Conservation (phyloP, 2,797 vertebrate genomes). For the Cirrhinus molitorella region DNA sequence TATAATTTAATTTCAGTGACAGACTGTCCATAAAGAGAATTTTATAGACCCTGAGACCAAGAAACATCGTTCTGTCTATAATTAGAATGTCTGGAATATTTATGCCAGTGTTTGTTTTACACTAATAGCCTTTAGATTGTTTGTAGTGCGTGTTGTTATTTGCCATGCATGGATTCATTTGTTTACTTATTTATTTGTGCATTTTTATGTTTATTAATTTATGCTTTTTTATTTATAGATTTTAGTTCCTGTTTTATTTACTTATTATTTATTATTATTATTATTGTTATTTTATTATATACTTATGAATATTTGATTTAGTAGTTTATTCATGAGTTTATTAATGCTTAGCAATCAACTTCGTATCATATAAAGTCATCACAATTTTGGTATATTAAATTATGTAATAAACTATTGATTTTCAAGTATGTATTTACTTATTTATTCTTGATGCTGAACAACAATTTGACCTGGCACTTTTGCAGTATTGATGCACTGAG, state of each 20-base stretch:
- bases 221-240: background rate
- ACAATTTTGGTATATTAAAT: background rate
- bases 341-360: background rate
- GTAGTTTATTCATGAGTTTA: background rate
- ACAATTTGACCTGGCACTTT: slow-evolving; percentile 7
- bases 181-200: background rate
- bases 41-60: background rate
- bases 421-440: background rate
- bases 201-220: background rate
- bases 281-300: no score
- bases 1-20: slow-evolving; percentile 19
- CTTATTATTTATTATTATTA: no score
- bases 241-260: background rate
- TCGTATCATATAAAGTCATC: background rate
- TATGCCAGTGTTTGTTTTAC: slow-evolving; percentile 7
- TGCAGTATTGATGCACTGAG: slow-evolving; percentile 7
- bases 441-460: background rate
- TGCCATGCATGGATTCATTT: background rate
- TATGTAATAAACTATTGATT: background rate
- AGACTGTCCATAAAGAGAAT: background rate
- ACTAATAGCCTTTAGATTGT: slow-evolving; percentile 5
- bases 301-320: background rate
- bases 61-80: slow-evolving; percentile 11
- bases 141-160: background rate
- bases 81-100: slow-evolving; percentile 21